Evolutionary conservation across 2,113 vertebrate genomes (phyloP).

Genomic region (Oreocharis arfaki): DNA sequence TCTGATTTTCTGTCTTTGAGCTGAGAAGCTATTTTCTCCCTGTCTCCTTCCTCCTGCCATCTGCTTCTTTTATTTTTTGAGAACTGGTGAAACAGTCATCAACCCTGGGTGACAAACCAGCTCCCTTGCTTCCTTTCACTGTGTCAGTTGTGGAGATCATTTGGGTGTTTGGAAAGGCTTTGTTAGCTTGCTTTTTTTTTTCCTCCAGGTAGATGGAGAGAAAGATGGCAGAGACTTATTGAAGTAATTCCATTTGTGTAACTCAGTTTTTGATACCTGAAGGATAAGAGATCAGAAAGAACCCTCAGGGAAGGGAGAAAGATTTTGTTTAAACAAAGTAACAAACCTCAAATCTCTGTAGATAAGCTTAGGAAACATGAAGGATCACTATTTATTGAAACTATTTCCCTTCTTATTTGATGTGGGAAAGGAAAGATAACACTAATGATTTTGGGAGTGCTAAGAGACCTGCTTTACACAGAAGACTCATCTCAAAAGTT

Average conservation of each 20-base stretch:
- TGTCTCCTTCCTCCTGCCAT: constrained; percentile 14
- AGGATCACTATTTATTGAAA: not conserved
- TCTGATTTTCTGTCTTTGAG: not conserved
- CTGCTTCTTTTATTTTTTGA: constrained; percentile 21
- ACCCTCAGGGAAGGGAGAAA: not conserved
- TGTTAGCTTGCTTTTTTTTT: not conserved
- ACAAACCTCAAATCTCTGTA: not conserved
- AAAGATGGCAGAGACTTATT: not conserved
- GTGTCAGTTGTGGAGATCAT: not conserved
- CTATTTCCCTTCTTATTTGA: not conserved
- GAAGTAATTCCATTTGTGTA: not conserved
- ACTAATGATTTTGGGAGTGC: not conserved
- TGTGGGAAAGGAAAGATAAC: not conserved
- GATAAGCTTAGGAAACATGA: not conserved
- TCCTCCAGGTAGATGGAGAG: not conserved
- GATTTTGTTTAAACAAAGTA: not conserved
- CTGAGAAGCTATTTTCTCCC: constrained; percentile 14
- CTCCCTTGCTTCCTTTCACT: not conserved
- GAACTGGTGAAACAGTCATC: not conserved
- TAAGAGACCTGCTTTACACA: not conserved
- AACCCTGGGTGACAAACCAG: not conserved
- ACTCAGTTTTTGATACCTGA: not conserved
- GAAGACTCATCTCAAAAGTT: not conserved
- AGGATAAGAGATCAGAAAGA: not conserved
- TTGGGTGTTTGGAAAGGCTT: not conserved